Evolutionary conservation across 2,797 vertebrate species (phyloP), one percentile per base, ranked within the genome.

Genomic region (Crypturellus tataupa): DNA sequence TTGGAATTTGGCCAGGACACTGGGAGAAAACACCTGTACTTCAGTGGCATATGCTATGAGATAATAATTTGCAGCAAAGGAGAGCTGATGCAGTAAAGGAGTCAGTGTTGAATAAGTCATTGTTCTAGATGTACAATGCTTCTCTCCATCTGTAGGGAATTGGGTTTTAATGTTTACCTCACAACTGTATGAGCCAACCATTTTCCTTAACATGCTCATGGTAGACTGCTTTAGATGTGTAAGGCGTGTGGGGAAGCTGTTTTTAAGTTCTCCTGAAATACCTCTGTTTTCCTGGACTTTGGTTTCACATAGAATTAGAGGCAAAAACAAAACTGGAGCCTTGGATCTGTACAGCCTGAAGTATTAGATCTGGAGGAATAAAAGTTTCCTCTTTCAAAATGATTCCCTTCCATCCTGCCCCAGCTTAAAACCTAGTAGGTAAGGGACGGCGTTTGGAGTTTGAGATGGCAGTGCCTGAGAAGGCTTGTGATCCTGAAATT

Each of bases 1-100:
- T 23, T 95, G 90, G 78, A 93, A 21, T 76, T 19, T 40, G 40
- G 49, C 88, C 82, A 89, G 46, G 51, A 88, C 9, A 20, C 0
- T 70, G 55, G 63, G 53, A 85, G 80, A 86, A 88, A 88, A 83
- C 91, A 92, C 82, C 84, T 91, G 89, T 93, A 49, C n/a, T 87
- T n/a, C 69, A 76, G 49, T 62, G 19, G 83, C 56, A 85, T 19
- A 44, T 87, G 63, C 80, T 0, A 1, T 81, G 75, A 77, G 80
- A 91, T 49, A 80, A 80, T 60, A 1, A 80, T 77, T 63, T 92
- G 46, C 88, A 85, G 44, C 42, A 44, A 70, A 60, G n/a, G 65
- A 69, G 85, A 81, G 39, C 0, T 1, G 60, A 15, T 29, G 14
- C 18, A 49, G 71, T 51, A 35, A 73, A 75, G 53, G 27, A 49